Evolutionary conservation across 2,113 vertebrate genomes (phyloP).

Genomic region (Rostratula benghalensis): DNA sequence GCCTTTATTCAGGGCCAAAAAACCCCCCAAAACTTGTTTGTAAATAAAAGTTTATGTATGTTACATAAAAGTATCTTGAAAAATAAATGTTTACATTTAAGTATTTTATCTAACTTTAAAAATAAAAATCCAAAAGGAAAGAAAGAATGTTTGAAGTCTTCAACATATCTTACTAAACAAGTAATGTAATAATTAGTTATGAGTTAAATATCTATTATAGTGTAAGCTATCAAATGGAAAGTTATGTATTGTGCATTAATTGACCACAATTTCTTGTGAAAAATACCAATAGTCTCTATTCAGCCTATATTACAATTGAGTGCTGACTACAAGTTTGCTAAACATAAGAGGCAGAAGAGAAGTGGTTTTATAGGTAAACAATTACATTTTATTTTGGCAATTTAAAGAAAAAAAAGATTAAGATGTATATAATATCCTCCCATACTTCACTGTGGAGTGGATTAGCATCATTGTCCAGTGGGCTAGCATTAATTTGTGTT

Average conservation of each 20-base stretch:
- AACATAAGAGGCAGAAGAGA: neutral
- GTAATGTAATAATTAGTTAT: neutral
- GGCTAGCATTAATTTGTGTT: neutral
- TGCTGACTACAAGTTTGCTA: neutral
- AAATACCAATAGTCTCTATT: neutral
- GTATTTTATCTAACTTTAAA: neutral
- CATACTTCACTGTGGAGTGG: neutral
- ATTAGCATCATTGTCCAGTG: neutral
- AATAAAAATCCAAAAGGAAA: neutral
- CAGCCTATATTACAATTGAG: neutral
- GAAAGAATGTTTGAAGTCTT: neutral
- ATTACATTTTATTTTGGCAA: neutral
- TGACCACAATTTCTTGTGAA: slow-evolving; percentile 19
- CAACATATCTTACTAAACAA: neutral
- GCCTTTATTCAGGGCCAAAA: neutral
- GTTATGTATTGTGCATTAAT: neutral
- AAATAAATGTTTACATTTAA: neutral
- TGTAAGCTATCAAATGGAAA: neutral
- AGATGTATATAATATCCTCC: neutral
- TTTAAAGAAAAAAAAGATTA: neutral
- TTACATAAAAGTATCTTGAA: neutral
- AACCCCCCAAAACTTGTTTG: accelerated
- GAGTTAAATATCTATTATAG: neutral
- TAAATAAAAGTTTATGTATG: neutral
- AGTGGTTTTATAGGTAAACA: neutral